Percentiles rank a stretch among this genome's conserved stretches.
phyloP scores from a whole-genome alignment of 2,888 invertebrate genomes.

The Ophion obscuratus region DNA sequence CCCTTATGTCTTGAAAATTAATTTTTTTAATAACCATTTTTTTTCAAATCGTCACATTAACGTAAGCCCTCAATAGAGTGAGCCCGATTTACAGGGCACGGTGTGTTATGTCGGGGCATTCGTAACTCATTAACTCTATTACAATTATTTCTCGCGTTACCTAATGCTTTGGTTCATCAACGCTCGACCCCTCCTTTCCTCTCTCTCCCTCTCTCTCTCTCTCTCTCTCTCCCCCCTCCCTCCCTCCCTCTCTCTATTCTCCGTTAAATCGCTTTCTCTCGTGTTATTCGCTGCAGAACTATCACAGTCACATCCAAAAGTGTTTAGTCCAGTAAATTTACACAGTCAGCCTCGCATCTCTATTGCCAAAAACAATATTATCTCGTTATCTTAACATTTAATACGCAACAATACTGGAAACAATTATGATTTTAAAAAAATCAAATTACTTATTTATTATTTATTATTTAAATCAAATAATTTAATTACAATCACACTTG shows the following conservation, averaged over 20 bases:
- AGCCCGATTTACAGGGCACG: not conserved
- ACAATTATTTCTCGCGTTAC: slow-evolving; percentile 54
- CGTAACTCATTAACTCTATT: slow-evolving; percentile 44
- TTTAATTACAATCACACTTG: too few species aligned
- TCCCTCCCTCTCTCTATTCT: not conserved
- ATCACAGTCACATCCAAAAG: not conserved
- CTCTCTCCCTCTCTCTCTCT: slow-evolving; percentile 5
- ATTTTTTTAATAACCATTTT: too few species aligned
- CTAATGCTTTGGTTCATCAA: slow-evolving; percentile 53
- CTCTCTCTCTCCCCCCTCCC: not conserved
- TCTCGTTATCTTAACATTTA: not conserved
- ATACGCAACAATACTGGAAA: too few species aligned
- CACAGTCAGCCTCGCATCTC: too few species aligned
- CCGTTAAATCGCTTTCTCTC: slow-evolving; percentile 10
- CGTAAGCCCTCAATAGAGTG: too few species aligned
- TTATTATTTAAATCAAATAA: too few species aligned
- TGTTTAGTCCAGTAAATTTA: not conserved
- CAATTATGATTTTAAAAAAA: too few species aligned
- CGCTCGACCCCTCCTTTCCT: slow-evolving; percentile 4
- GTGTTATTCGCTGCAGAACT: not conserved
- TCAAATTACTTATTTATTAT: too few species aligned
- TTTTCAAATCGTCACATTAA: too few species aligned
- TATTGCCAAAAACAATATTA: not conserved
- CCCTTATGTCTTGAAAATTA: too few species aligned
- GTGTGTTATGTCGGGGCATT: slow-evolving; percentile 6